Evolutionary conservation across 2,888 invertebrate genomes (phyloP).

Genomic region (Chrysotoxum bicinctum): DNA sequence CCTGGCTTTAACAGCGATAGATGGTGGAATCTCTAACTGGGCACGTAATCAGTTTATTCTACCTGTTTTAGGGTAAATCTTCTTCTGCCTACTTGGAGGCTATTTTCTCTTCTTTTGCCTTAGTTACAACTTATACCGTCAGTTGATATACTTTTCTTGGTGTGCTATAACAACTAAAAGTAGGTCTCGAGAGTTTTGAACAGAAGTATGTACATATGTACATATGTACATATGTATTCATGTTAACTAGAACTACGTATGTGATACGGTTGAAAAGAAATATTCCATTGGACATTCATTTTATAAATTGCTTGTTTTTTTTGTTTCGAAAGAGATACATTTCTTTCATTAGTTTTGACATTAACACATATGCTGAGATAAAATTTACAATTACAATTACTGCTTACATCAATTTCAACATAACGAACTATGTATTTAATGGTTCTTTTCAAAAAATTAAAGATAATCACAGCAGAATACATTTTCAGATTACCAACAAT

Average conservation of each 20-base stretch:
- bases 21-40: background rate
- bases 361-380: background rate
- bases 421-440: background rate
- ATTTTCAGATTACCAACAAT: too few relatives aligned
- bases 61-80: background rate
- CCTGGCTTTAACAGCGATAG: background rate
- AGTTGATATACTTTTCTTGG: background rate
- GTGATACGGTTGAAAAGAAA: background rate
- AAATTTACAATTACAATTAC: background rate
- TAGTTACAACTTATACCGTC: background rate
- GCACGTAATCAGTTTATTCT: background rate
- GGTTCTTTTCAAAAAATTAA: background rate
- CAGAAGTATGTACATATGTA: too few relatives aligned
- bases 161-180: background rate
- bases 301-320: background rate
- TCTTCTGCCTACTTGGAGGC: background rate
- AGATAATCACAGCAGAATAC: background rate
- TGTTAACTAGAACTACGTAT: background rate
- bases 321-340: background rate
- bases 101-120: background rate
- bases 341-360: background rate
- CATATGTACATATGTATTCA: too few relatives aligned
- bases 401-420: background rate
- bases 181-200: background rate
- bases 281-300: background rate